Base-by-base conservation (phyloP, 2,888 invertebrate species). In the Fissipunctia ypsillon region DNA sequence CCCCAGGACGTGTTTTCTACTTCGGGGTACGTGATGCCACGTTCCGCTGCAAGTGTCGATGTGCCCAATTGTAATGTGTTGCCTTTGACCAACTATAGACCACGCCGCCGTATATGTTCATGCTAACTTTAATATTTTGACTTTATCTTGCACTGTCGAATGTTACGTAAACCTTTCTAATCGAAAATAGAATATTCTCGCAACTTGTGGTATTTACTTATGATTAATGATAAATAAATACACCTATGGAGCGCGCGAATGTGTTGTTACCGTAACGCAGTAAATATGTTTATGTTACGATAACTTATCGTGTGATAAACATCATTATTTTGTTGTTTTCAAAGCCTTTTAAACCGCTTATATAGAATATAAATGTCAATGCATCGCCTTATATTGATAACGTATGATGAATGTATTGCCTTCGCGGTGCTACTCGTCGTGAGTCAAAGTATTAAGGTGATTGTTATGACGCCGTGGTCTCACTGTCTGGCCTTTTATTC, bases 1-100 rank as follows among this genome's bases (percentile, higher is more conserved):
- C 98, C 96, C 97, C 97, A 93, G 91, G 97, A 96, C 96, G 97
- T 94, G 96, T 97, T 95, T 96, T 96, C 95, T 95, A 95, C 95
- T 95, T 96, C 96, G 97, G 96, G 97, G 97, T 97, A 97, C 96
- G 96, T 96, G 96, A 96, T 89, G 87, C 91, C 95, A 83, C 92
- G 86, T 84, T 88, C 88, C 91, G 88, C 89, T 89, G 89, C 87
- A 85, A 87, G 83, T 87, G 78, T 94, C 93, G 91, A 93, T 95
- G 95, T 95, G 94, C 91, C 92, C 80, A 89, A 89, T 84, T 91
- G 92, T 92, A 90, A 90, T 93, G 91, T 94, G 92, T 93, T 93
- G 92, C 90, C 91, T 92, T 88, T 88, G 86, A 84, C 79, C 84
- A 87, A 81, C 81, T 68, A 83, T 73, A 71, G 89, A 90, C 87